Conservation (phyloP, 53 echinoderm and acorn worm genomes). For the Echinometra lucunter region DNA sequence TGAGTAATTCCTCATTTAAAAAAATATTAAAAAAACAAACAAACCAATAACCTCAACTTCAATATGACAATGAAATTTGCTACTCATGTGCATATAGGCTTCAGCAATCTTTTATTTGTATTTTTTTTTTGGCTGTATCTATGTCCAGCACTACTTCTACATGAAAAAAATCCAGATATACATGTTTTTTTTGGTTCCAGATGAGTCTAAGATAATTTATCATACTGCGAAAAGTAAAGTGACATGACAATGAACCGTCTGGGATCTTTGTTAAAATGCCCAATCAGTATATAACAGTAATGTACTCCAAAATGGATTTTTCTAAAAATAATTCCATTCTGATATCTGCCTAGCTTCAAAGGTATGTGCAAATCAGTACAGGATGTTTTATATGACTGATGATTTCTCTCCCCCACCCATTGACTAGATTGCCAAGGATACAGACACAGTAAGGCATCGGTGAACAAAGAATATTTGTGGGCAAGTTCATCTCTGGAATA, state of each 20-base stretch:
- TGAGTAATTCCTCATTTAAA: no score
- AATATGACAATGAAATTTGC: no score
- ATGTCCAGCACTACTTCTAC: no score
- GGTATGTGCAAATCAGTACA: constrained; percentile 22
- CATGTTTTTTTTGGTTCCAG: no score
- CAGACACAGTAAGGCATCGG: background rate
- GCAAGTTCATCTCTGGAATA: no score
- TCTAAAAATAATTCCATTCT: background rate
- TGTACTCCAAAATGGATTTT: constrained; percentile 32
- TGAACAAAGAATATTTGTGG: background rate
- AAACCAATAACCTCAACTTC: no score
- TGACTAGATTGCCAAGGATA: no score
- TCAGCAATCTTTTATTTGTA: no score
- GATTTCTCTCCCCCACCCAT: background rate
- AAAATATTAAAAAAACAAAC: no score
- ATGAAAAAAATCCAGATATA: no score
- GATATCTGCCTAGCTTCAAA: constrained; percentile 35
- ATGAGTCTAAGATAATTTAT: background rate
- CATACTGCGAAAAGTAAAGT: background rate
- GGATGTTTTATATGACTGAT: background rate
- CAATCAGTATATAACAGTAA: background rate
- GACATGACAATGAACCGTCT: constrained; percentile 55
- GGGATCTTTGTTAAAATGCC: background rate
- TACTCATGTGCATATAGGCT: no score
- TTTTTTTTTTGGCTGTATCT: no score